Conservation (phyloP, 1,140 invertebrate species). For the Phocides pigmalion region DNA sequence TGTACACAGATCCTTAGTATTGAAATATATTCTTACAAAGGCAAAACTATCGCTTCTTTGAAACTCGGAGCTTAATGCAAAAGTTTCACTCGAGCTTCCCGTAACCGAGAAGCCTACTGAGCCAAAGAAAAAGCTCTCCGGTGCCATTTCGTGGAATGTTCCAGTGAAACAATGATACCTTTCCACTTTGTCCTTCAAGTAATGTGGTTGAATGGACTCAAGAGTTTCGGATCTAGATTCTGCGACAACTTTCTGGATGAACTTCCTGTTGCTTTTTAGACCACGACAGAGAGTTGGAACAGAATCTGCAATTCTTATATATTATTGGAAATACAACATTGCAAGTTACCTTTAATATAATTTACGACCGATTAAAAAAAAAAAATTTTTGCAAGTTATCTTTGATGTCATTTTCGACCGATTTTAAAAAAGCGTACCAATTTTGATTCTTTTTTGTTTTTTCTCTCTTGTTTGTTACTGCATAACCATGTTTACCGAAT, state of each 20-base stretch:
- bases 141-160: neutral
- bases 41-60: conserved; percentile 24
- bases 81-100: conserved; percentile 15
- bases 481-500: too few relatives aligned
- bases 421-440: too few relatives aligned
- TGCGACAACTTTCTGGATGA: neutral
- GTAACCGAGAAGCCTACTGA: conserved; percentile 23
- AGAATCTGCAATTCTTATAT: too few relatives aligned
- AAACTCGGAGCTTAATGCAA: conserved; percentile 16
- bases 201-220: conserved; percentile 9
- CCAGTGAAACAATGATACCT: conserved; percentile 8
- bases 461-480: too few relatives aligned
- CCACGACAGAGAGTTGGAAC: neutral
- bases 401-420: too few relatives aligned
- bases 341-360: too few relatives aligned
- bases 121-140: neutral
- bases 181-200: neutral
- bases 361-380: too few relatives aligned
- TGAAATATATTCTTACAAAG: conserved; percentile 23
- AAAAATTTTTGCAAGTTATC: too few relatives aligned
- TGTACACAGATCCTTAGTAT: conserved; percentile 2
- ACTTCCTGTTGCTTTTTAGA: neutral
- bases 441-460: too few relatives aligned
- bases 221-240: neutral
- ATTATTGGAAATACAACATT: too few relatives aligned